Evolutionary conservation across 1,140 invertebrate species (phyloP).

Genomic region (Pteromalus puparum): DNA sequence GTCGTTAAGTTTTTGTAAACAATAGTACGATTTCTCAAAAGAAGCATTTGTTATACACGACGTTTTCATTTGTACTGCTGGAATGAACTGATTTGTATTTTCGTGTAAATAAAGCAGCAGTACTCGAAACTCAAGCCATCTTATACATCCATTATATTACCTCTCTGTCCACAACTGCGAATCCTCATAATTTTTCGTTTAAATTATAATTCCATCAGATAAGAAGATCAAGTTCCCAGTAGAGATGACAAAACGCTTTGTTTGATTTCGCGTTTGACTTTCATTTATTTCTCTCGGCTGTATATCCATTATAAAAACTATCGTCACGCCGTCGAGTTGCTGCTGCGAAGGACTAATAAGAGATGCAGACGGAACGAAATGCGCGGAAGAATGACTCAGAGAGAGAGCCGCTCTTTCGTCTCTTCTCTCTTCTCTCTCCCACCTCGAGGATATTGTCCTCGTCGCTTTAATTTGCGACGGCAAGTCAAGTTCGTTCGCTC

Average conservation of each 20-base stretch:
- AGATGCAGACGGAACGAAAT: neutral
- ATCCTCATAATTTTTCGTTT: neutral
- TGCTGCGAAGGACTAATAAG: neutral
- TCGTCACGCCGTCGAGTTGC: neutral
- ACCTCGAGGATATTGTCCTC: neutral
- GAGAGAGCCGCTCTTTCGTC: no score
- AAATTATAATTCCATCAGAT: neutral
- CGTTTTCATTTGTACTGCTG: slow-evolving; percentile 34
- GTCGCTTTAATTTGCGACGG: no score
- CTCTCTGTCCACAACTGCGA: neutral
- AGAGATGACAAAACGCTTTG: neutral
- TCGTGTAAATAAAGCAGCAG: slow-evolving; percentile 53
- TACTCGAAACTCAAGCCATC: slow-evolving; percentile 19
- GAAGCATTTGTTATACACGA: neutral
- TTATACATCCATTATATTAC: neutral
- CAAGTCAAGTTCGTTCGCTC: neutral
- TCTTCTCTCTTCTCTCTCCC: neutral
- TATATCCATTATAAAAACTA: neutral
- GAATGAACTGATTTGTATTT: slow-evolving; percentile 47
- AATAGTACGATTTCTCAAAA: no score
- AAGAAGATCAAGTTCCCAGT: neutral
- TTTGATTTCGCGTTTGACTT: neutral
- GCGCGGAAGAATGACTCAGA: neutral
- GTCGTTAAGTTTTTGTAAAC: neutral
- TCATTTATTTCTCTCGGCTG: neutral